Conservation (phyloP, 2,113 vertebrate species). For the Scopus umbretta region DNA sequence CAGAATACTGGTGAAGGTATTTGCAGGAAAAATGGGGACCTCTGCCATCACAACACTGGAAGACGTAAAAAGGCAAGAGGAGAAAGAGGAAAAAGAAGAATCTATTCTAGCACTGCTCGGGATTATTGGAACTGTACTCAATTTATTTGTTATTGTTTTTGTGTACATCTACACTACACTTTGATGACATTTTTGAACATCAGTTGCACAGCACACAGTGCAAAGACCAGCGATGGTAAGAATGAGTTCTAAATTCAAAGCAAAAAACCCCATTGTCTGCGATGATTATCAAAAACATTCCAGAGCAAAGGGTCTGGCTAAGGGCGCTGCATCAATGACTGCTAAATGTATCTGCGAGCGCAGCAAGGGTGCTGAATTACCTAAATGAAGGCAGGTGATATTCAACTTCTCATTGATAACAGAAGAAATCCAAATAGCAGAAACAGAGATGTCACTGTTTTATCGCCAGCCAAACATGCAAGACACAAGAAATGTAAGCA, state of each 20-base stretch:
- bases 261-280: background rate
- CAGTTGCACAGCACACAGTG: background rate
- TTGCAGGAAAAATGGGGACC: constrained; percentile 82
- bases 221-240: constrained; percentile 8
- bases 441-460: background rate
- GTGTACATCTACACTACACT: constrained; percentile 89
- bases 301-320: constrained; percentile 43
- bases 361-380: constrained; percentile 23
- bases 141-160: constrained; percentile 88
- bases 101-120: constrained; percentile 87
- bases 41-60: constrained; percentile 81
- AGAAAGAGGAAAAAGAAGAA: constrained; percentile 89
- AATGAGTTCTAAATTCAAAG: constrained; percentile 39
- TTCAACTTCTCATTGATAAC: background rate
- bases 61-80: constrained; percentile 81
- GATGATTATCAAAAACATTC: constrained; percentile 51
- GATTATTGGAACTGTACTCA: constrained; percentile 87
- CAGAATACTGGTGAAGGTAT: constrained; percentile 73
- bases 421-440: background rate
- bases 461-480: constrained; percentile 29
- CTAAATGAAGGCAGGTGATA: background rate
- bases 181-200: constrained; percentile 65
- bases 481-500: constrained; percentile 11
- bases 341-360: background rate
- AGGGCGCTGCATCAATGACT: background rate